Base-by-base conservation (phyloP, 2,888 invertebrate species). In the Scrobipalpa atriplicella region DNA sequence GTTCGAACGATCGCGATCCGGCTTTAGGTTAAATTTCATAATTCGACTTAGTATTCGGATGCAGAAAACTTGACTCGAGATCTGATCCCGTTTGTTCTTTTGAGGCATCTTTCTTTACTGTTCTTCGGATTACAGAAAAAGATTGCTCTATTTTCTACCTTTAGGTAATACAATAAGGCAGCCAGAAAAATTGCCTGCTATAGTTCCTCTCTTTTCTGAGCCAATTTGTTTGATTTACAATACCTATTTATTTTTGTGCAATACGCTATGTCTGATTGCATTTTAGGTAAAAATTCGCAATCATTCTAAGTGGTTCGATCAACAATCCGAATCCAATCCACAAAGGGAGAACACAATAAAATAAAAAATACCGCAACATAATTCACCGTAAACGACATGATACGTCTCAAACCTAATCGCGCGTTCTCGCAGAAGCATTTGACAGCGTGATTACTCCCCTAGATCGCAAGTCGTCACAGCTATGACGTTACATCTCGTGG, bases 11-110 rank as follows among this genome's bases (percentile, higher is more conserved):
- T 38, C 38, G 16, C 82, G 75, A 75, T 78, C 72, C 74, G 74
- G 74, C 72, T 77, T 74, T 73, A 69, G 78, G 78, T 81, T 83
- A 79, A 85, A 86, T 86, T 87, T 80, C 75, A 81, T 85, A 83
- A 87, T 86, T 83, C 79, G 73, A 79, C 79, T 80, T 78, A n/a
- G 66, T 58, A 66, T 62, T 62, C 29, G 21, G 62, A 62, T 62
- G 62, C 62, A 62, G 19, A 13, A 51, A 16, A 18, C 18, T 29
- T 7, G 19, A 51, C 21, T 62, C 7, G 16, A 47, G 29, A 47
- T 62, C 47, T 9, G 47, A 36, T 62, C 51, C 9, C 29, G 47
- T 36, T 62, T 62, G 10, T 61, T 41, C 13, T 58, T 21, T 58
- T 29, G n/a, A 11, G 58, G 10, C 36, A 21, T 54, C 8, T 54